phyloP scores from a whole-genome alignment of 2,888 invertebrate genomes.

The Pammene fasciana region DNA sequence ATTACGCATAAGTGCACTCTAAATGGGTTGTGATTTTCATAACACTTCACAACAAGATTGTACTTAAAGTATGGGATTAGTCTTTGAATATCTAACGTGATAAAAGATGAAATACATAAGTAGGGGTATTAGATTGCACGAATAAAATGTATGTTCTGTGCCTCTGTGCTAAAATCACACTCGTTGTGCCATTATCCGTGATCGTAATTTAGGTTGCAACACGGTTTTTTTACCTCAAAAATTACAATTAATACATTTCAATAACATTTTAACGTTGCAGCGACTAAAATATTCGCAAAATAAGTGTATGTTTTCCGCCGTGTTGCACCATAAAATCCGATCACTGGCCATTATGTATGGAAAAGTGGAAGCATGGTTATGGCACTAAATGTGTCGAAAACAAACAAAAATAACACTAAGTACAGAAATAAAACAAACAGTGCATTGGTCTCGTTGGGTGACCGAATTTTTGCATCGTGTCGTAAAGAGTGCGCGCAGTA shows the following conservation, averaged over 20 bases:
- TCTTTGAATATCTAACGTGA: background rate
- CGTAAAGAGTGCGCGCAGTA: slow-evolving; percentile 2
- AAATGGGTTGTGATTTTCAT: slow-evolving; percentile 18
- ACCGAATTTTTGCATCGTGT: slow-evolving; percentile 25
- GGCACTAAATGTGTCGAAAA: background rate
- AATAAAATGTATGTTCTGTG: too few relatives aligned
- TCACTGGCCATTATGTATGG: background rate
- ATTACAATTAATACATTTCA: too few relatives aligned
- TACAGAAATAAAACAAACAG: slow-evolving; percentile 8
- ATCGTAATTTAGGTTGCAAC: too few relatives aligned
- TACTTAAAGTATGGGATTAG: background rate
- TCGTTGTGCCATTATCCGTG: background rate
- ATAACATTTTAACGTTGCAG: too few relatives aligned
- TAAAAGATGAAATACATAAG: background rate
- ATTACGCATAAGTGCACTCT: slow-evolving; percentile 48
- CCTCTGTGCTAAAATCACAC: too few relatives aligned
- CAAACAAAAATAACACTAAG: background rate
- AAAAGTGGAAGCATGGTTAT: background rate
- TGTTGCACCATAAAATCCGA: too few relatives aligned
- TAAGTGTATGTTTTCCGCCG: too few relatives aligned
- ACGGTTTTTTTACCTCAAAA: too few relatives aligned
- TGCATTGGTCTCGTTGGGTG: slow-evolving; percentile 16
- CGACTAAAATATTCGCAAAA: too few relatives aligned
- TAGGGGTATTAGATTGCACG: too few relatives aligned
- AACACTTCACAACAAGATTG: slow-evolving; percentile 6